Base-by-base conservation (phyloP, 1,140 invertebrate genomes). In the Halictus rubicundus region DNA sequence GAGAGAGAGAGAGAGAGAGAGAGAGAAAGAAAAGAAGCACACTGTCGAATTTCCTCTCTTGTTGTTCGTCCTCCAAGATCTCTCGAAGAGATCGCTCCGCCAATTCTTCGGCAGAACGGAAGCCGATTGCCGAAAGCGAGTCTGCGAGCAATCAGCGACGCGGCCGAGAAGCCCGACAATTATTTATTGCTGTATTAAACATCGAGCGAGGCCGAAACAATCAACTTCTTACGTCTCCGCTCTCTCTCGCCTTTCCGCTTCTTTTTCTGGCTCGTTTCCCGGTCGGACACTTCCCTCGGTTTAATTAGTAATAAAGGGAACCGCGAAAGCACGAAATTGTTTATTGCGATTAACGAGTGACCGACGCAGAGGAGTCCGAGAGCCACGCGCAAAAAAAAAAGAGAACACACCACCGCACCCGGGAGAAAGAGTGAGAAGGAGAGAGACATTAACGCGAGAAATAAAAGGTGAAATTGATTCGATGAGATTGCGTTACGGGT, bases 401-500 rank as follows among this genome's bases (percentile, higher is more conserved):
- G 49, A 14, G 49, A 16, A 4, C 42, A 8, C 42, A 8, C 9
- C 12, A 46, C 9, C 9, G 12, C 0, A 49, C 4, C 12, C 46
- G 6, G 49, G 14, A 19, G 14, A 9, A 46, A 19, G 16, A 19
- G 49, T 6, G 16, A n/a, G 54, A n/a, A 9, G 8, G 5, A 7
- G 54, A 19, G 16, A n/a, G 37, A 46, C 37, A 76, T 76, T 59
- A 46, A n/a, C 9, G 39, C 25, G 39, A 46, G 52, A 27, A 76
- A 76, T 68, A 76, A 76, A 76, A 76, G 52, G 25, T 42, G 73
- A 68, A 75, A 75, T 57, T 75, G 63, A 68, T 75, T 75, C 73
- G 73, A 75, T 27, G 49, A 66, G 64, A 75, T 66, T 74, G 63
- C 63, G 49, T 75, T 68, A 75, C 73, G 37, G 63, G 64, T 54